These are phyloP conservation scores for Clarias fuscus DNA, from an alignment of 2,797 vertebrate species.

Conservation along the genomic window DNA sequence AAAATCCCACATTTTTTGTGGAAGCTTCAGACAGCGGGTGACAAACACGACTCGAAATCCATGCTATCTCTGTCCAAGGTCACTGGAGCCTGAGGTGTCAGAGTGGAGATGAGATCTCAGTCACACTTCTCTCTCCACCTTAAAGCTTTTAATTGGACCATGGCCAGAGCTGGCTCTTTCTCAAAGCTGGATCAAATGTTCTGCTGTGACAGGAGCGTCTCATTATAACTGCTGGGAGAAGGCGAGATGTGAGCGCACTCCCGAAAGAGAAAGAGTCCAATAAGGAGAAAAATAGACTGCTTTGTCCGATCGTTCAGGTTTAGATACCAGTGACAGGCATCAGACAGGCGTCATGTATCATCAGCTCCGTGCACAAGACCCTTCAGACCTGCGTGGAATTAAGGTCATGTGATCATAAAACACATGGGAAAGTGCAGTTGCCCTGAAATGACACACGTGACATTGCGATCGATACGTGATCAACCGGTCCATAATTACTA, in stretches of 20 bases:
- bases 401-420: not conserved
- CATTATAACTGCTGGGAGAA: conserved; percentile 39
- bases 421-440: not conserved
- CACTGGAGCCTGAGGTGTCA: conserved; percentile 32
- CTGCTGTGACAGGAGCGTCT: conserved; percentile 41
- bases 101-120: conserved; percentile 43
- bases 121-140: conserved; percentile 15
- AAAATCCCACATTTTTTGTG: not conserved
- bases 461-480: not conserved
- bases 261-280: conserved; percentile 12
- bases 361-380: not conserved
- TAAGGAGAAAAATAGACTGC: not conserved
- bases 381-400: not conserved
- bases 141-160: conserved; percentile 52
- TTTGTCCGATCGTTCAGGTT: not conserved
- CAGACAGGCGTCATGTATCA: not conserved
- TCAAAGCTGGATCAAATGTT: conserved; percentile 45
- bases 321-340: too few species aligned
- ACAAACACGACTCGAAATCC: conserved; percentile 32
- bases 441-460: not conserved
- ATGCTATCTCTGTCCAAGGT: conserved; percentile 40
- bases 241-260: conserved; percentile 2
- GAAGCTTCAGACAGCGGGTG: conserved; percentile 20
- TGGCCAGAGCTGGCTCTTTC: conserved; percentile 42
- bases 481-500: not conserved